A percentile compares a stretch with the other conserved stretches of the same genome.
phyloP scores from a whole-genome alignment of 2,888 invertebrate genomes.

The Dryobotodes eremita region DNA sequence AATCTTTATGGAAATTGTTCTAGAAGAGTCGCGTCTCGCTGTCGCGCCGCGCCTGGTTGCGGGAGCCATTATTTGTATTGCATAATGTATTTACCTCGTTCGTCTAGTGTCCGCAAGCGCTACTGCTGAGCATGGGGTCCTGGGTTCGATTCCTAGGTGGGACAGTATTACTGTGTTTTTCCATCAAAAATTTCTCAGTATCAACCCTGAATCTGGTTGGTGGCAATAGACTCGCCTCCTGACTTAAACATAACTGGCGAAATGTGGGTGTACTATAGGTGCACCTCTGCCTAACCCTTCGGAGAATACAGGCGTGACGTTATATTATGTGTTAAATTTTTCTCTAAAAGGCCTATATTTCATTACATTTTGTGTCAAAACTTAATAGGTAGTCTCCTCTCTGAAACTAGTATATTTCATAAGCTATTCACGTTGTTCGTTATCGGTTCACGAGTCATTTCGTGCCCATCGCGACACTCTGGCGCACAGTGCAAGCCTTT shows the following conservation, averaged over 20 bases:
- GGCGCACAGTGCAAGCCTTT: conserved; percentile 54
- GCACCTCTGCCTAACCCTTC: background rate
- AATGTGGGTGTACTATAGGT: background rate
- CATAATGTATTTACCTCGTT: background rate
- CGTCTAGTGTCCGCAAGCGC: background rate
- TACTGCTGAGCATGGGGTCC: background rate
- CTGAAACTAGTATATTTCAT: conserved; percentile 50
- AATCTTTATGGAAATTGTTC: too few species aligned
- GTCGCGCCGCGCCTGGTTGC: too few species aligned
- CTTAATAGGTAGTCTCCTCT: conserved; percentile 4
- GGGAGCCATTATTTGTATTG: too few species aligned
- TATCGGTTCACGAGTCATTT: conserved; percentile 68
- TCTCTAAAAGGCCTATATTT: background rate
- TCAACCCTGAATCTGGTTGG: background rate
- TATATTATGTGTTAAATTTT: background rate
- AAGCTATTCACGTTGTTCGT: conserved; percentile 62
- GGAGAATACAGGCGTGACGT: background rate
- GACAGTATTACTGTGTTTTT: background rate
- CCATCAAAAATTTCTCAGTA: background rate
- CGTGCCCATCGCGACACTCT: conserved; percentile 61
- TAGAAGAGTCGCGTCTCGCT: too few species aligned
- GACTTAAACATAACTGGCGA: background rate
- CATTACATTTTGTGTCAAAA: conserved; percentile 17
- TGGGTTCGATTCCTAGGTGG: too few species aligned
- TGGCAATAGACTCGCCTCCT: background rate